Evolutionary conservation across 37 sponge, comb jelly and placozoan genomes (phyloP).

Genomic region (Bolinopsis microptera): DNA sequence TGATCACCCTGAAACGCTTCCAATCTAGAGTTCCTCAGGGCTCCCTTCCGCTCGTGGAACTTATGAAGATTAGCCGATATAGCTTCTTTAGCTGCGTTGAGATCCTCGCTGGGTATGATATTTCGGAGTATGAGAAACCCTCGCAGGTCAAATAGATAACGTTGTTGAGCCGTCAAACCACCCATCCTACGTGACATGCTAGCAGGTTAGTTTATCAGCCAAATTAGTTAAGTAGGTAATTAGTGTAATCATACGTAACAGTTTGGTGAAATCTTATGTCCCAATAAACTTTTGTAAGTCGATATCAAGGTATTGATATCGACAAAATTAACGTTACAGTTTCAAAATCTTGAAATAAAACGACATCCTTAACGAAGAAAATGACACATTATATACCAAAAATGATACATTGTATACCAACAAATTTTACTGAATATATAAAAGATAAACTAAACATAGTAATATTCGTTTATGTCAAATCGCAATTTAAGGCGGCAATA

Average conservation of each 20-base stretch:
- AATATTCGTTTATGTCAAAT: no score
- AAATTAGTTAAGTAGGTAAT: no score
- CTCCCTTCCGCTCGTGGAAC: constrained; percentile 59
- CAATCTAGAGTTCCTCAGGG: not conserved
- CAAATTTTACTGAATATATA: not conserved
- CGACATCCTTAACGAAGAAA: not conserved
- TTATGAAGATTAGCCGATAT: constrained; percentile 26
- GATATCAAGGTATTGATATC: no score
- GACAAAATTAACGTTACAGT: no score
- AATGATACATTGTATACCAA: not conserved
- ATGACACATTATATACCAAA: not conserved
- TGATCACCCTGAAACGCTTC: constrained; percentile 16
- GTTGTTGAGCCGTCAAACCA: constrained; percentile 11
- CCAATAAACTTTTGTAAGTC: no score
- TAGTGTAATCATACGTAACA: no score
- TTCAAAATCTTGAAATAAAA: no score
- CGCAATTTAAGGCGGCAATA: no score
- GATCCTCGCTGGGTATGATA: not conserved
- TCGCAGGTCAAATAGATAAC: constrained; percentile 51
- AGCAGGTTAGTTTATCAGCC: no score
- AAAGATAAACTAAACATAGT: not conserved
- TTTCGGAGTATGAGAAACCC: constrained; percentile 58
- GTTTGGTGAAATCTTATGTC: no score
- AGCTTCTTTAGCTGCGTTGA: not conserved
- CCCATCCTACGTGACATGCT: not conserved